Base-by-base conservation (phyloP, 1,140 invertebrate genomes). In the Leptinotarsa undecemlineata region DNA sequence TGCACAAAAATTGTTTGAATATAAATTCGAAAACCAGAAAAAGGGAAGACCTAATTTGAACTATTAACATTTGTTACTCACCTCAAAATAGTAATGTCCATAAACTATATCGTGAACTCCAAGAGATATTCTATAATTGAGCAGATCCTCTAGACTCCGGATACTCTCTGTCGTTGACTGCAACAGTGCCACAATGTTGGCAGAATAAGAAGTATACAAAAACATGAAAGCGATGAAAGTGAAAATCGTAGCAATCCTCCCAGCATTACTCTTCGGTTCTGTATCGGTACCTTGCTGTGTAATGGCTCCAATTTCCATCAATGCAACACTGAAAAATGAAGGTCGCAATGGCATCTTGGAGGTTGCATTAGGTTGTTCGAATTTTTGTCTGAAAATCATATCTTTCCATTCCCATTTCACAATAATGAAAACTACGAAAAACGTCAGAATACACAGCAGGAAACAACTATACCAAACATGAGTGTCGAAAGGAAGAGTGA, bases 41-140 rank as follows among this genome's bases (percentile, higher is more conserved):
- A 57, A 57, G 4, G 3, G n/a, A 57, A 57, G 4, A 8, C 14
- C n/a, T 57, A 17, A 57, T 57, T n/a, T 57, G 17, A 19, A n/a
- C 13, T 15, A 20, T 33, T 15, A n/a, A 1, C 1, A n/a, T 57
- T 57, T 19, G 4, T 17, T 6, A 71, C 62, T 76, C 64, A 81
- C 81, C 68, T 75, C 82, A 74, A 91, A 90, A 75, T 90, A 91
- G 80, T 90, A 86, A 79, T 86, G 87, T 77, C 88, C 89, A 77
- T 89, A 91, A 26, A 90, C 71, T 4, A 86, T 57, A 86, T 88
- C 77, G 74, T 90, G 87, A 1, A 87, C 89, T 0, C 87, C 90
- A 42, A 91, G 82, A 74, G 87, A 87, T 4, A 91, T 83, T 23
- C 89, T 87, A 11, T 90, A 90, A 42, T 85, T 71, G 4, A 86